phyloP scores from a whole-genome alignment of 2,113 vertebrate genomes.

The Phylloscopus whistleri region DNA sequence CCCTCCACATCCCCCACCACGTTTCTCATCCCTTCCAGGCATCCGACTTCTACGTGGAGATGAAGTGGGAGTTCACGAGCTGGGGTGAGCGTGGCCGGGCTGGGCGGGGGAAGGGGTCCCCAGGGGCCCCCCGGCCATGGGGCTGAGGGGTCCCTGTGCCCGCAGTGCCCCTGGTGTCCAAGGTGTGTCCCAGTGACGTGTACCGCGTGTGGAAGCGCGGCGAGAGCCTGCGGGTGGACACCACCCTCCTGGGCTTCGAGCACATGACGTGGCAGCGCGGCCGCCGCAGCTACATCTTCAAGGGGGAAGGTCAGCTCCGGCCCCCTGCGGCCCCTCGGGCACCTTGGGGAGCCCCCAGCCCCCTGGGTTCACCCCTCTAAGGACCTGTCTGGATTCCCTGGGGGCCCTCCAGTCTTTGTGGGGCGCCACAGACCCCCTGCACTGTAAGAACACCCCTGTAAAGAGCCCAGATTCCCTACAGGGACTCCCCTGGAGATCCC shows the following conservation, averaged over 20 bases:
- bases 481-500: not conserved
- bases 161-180: slow-evolving; percentile 91
- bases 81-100: slow-evolving; percentile 82
- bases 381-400: not conserved
- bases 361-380: not conserved
- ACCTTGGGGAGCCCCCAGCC: not conserved
- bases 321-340: accelerated
- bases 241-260: slow-evolving; percentile 92
- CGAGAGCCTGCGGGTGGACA: slow-evolving; percentile 90
- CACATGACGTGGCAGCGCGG: slow-evolving; percentile 98
- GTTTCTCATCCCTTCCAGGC: slow-evolving; percentile 72
- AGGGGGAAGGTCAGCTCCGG: slow-evolving; percentile 82
- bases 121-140: accelerated
- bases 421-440: not conserved
- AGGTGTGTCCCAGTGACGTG: slow-evolving; percentile 93
- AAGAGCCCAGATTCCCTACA: not conserved
- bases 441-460: too few relatives aligned
- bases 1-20: not conserved
- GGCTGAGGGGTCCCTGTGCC: not conserved
- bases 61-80: slow-evolving; percentile 98
- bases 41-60: slow-evolving; percentile 93
- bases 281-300: slow-evolving; percentile 93
- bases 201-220: slow-evolving; percentile 95
- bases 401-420: too few relatives aligned
- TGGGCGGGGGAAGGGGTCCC: accelerated